Base-by-base conservation (phyloP, 2,113 vertebrate species). In the Perca fluviatilis region DNA sequence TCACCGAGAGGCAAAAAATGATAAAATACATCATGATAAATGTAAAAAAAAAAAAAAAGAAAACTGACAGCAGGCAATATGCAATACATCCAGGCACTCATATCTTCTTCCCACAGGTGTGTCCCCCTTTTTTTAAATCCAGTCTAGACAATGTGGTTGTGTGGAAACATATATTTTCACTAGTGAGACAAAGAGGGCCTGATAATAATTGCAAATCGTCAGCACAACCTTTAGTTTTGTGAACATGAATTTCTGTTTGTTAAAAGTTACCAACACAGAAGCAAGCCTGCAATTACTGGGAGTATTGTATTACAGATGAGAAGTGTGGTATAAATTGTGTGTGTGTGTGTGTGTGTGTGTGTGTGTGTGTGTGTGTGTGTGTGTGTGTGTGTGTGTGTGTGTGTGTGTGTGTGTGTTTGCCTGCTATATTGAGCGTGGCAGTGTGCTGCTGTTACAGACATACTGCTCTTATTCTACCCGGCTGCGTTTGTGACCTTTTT, bases 401-500 rank as follows among this genome's bases (percentile, higher is more conserved):
- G 50, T 51, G 6, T 36, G 27, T 40, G 16, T 56, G 36, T 46
- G 53, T 72, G n/a, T 27, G 4, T 15, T 7, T 80, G 68, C 10
- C 50, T 12, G 14, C 50, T 70, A 16, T 27, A 47, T 18, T 64
- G 57, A 83, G 66, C 50, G 51, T 30, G 65, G 33, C 61, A 18
- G 1, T 50, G 46, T n/a, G 60, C 72, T 56, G 66, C 46, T 46
- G 27, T 77, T 63, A 3, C 43, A 84, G 43, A 7, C 60, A 23
- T 8, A 36, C 56, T 57, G 57, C 63, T 85, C 49, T 79, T 61
- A 46, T 72, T 76, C 80, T 79, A 50, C 51, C 76, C n/a, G 47
- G 21, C 36, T 68, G 73, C 6, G 4, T 86, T 54, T 80, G 47
- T 89, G 90, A 90, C 90, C 86, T 90, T 93, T 88, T 88, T 82